Percentiles rank a stretch among this genome's conserved stretches.
These are phyloP conservation scores for Tuberolachnus salignus DNA, from an alignment of 2,888 invertebrate species.

Conservation along the genomic window DNA sequence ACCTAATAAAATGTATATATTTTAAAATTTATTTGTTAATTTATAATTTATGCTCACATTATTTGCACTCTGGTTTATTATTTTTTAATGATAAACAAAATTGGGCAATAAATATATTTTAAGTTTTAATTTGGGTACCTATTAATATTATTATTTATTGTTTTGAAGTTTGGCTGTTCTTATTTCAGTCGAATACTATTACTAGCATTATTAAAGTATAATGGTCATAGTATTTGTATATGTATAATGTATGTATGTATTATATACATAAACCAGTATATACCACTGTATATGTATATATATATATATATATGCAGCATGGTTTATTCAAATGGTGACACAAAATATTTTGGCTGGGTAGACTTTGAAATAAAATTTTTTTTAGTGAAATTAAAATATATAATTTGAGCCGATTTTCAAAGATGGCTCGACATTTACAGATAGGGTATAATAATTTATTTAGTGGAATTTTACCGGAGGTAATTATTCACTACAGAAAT, in stretches of 20 bases:
- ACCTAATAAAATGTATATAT: conserved; percentile 49
- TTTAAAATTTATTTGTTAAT: conserved; percentile 52
- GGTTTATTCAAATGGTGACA: no score
- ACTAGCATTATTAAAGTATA: not conserved
- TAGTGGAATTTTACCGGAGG: no score
- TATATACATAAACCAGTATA: no score
- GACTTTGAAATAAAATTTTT: no score
- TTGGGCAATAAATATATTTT: conserved; percentile 51
- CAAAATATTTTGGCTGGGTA: no score
- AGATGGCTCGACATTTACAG: no score
- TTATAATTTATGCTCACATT: conserved; percentile 53
- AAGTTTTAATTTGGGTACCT: conserved; percentile 32
- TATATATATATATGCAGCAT: not conserved
- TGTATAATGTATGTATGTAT: no score
- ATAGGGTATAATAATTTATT: no score
- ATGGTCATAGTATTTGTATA: conserved; percentile 19
- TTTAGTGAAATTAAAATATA: no score
- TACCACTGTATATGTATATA: no score
- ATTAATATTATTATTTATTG: conserved; percentile 38
- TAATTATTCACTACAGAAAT: no score
- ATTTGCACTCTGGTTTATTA: conserved; percentile 56
- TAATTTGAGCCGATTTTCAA: no score
- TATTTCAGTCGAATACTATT: conserved; percentile 31
- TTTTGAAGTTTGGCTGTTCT: conserved; percentile 31
- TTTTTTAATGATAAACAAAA: conserved; percentile 49